Base-by-base conservation (phyloP, 2,797 vertebrate genomes). In the Echiichthys vipera region DNA sequence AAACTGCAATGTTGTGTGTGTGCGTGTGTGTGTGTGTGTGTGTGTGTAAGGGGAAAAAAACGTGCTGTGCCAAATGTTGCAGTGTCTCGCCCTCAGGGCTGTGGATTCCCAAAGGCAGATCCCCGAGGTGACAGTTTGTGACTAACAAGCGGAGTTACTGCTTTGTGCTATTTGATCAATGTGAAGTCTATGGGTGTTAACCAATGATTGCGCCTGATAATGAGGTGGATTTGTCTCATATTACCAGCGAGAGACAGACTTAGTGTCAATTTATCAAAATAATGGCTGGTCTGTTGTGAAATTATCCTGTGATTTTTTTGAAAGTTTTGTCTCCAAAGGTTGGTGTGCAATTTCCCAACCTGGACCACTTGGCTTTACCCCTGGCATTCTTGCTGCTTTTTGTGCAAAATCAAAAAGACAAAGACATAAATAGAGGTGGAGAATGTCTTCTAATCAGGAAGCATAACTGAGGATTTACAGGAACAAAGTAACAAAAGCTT, bases 131-230 rank as follows among this genome's bases (percentile, higher is more conserved):
- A 74, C 85, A 56, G 71, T 84, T 71, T 78, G 75, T 57, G 81
- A 84, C 78, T 84, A 88, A 85, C 88, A 83, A 88, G 68, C 68
- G 24, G 63, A 65, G 73, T 65, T 57, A 77, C 71, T 81, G 65
- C 76, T 84, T 74, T 76, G 49, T 59, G 55, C 47, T 2, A 20
- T 84, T 78, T 71, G 71, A 89, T 85, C 80, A 59, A 74, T 74
- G 65, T 27, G 57, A 71, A 62, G 68, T 80, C 58, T 51, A 56
- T 59, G 65, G 62, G 71, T 69, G 71, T 70, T 81, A 79, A 70
- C 64, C 54, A 50, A 71, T 45, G 50, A 78, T 71, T 55, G 53
- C 2, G 13, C 53, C 62, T 42, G 24, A 85, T 81, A 81, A 84
- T 80, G 71, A 84, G 51, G 43, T 2, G 20, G 50, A 71, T 71